phyloP scores from a whole-genome alignment of 2,888 invertebrate species.

The Clunio marinus region DNA sequence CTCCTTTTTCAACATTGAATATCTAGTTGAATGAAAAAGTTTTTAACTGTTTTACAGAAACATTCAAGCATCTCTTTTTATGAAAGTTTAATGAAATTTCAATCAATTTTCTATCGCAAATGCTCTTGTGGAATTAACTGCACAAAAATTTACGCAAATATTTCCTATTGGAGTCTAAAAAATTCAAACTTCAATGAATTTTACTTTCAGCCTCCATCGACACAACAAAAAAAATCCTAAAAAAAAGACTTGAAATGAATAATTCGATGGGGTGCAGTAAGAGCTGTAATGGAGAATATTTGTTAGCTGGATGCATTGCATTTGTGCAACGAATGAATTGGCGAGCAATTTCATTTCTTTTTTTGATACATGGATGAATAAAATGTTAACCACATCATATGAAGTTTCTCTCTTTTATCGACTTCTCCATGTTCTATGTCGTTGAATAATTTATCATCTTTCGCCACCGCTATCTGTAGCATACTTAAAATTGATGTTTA shows the following conservation, averaged over 20 bases:
- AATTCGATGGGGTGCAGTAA: background rate
- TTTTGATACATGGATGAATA: background rate
- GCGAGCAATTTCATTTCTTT: background rate
- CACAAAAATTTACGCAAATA: background rate
- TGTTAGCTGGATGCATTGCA: background rate
- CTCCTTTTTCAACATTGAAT: background rate
- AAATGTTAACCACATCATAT: slow-evolving; percentile 7
- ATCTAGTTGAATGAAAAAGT: no score
- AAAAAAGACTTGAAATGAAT: background rate
- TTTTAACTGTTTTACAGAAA: no score
- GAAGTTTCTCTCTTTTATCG: background rate
- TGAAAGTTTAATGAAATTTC: no score
- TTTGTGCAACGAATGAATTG: background rate
- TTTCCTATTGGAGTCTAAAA: no score
- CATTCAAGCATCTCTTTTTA: no score
- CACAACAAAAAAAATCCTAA: background rate
- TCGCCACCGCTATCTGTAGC: slow-evolving; percentile 9
- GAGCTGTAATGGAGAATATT: background rate
- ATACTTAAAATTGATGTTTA: no score
- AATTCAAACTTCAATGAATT: slow-evolving; percentile 35
- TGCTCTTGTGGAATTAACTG: no score
- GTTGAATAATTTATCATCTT: background rate
- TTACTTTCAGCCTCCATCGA: background rate
- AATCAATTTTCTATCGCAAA: no score
- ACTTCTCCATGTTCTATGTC: background rate